Conservation (phyloP, 1,140 invertebrate species). For the Panagrolaimus sp. region DNA sequence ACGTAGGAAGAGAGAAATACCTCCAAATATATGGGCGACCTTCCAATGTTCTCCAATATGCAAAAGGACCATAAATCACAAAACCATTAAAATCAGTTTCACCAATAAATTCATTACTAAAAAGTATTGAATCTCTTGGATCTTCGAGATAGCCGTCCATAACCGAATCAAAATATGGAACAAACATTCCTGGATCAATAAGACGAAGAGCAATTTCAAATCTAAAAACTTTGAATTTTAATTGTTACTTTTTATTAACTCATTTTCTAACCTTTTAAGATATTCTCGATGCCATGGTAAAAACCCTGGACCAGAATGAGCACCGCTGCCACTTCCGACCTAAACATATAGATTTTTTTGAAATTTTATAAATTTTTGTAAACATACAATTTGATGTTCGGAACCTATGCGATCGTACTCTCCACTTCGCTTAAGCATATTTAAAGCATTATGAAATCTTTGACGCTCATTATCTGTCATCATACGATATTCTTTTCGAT, state of each 20-base stretch:
- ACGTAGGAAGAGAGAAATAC: no score
- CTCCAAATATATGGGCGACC: no score
- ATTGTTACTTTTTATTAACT: no score
- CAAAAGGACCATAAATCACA: slow-evolving; percentile 27
- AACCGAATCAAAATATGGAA: slow-evolving; percentile 46
- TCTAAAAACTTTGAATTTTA: slow-evolving; percentile 13
- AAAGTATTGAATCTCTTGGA: slow-evolving; percentile 36
- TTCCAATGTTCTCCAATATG: slow-evolving; percentile 38
- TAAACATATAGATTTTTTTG: slow-evolving; percentile 48
- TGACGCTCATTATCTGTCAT: slow-evolving; percentile 34
- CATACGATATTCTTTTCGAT: slow-evolving; percentile 42
- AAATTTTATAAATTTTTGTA: slow-evolving; percentile 37
- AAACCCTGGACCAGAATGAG: slow-evolving; percentile 40
- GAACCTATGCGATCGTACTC: slow-evolving; percentile 50
- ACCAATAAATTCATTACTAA: slow-evolving; percentile 50
- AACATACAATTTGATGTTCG: slow-evolving; percentile 45
- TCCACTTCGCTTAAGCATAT: slow-evolving; percentile 55
- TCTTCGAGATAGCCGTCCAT: slow-evolving; percentile 33
- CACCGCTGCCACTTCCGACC: slow-evolving; percentile 49
- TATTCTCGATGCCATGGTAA: slow-evolving; percentile 20
- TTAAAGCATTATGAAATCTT: slow-evolving; percentile 58
- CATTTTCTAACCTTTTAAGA: slow-evolving; percentile 5
- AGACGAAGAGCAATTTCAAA: slow-evolving; percentile 41
- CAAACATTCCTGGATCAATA: slow-evolving; percentile 33
- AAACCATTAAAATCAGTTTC: slow-evolving; percentile 40